phyloP scores from a whole-genome alignment of 2,888 invertebrate genomes.

The Agriopis leucophaearia region DNA sequence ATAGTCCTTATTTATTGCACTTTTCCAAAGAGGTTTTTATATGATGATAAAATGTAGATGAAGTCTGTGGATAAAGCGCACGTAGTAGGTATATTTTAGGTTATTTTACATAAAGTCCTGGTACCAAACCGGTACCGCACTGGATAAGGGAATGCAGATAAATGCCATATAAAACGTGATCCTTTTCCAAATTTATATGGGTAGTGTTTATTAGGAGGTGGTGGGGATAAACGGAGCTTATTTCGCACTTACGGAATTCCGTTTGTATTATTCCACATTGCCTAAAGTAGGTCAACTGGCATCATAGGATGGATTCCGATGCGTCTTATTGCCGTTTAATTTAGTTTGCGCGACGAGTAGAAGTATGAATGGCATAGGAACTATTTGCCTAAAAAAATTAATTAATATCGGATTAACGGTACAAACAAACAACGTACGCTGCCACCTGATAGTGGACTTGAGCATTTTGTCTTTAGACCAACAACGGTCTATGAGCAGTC shows the following conservation, averaged over 20 bases:
- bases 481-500: too few species aligned
- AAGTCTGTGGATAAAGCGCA: conserved; percentile 22
- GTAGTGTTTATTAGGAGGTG: conserved; percentile 50
- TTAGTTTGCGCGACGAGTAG: not conserved
- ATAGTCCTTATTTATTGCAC: conserved; percentile 30
- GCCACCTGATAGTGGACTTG: too few species aligned
- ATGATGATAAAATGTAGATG: conserved; percentile 19
- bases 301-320: conserved; percentile 24
- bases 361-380: too few species aligned
- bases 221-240: conserved; percentile 35
- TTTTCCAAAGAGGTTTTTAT: conserved; percentile 25
- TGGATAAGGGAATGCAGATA: conserved; percentile 46
- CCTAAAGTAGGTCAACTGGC: conserved; percentile 44
- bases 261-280: conserved; percentile 37
- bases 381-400: too few species aligned
- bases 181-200: conserved; percentile 53
- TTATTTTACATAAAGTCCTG: conserved; percentile 47
- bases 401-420: too few species aligned
- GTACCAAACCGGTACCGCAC: conserved; percentile 45
- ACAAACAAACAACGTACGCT: too few species aligned
- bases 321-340: conserved; percentile 17
- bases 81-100: conserved; percentile 46
- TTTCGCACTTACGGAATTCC: conserved; percentile 43
- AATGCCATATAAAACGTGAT: conserved; percentile 52
- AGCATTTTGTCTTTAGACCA: too few species aligned